Conservation (phyloP, 2,797 vertebrate species). For the Mycteria americana region DNA sequence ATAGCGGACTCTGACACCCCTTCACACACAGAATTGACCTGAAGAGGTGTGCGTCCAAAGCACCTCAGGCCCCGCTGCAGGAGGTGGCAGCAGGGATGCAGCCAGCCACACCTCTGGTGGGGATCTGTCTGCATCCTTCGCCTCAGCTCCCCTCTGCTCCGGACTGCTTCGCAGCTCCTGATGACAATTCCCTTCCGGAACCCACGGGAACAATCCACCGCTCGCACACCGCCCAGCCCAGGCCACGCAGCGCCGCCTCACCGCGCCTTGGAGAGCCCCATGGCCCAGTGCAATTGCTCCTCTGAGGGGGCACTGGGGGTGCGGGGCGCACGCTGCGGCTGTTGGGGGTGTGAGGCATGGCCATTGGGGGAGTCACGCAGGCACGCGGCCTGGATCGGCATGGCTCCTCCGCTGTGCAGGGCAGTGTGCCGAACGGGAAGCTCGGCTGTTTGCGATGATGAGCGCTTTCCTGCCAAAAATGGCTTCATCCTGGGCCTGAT, state of each 20-base stretch:
- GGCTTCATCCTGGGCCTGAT: background rate
- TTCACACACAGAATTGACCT: background rate
- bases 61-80: background rate
- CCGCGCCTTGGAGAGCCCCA: too few species aligned
- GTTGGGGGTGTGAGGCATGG: too few species aligned
- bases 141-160: background rate
- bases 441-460: fast-evolving
- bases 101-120: background rate
- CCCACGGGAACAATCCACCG: too few species aligned
- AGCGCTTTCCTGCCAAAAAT: background rate
- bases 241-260: fast-evolving
- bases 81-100: background rate
- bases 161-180: fast-evolving
- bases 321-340: too few species aligned
- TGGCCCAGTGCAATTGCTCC: too few species aligned
- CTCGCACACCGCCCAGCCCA: fast-evolving
- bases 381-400: fast-evolving
- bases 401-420: background rate
- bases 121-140: background rate
- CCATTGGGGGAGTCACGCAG: background rate
- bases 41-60: background rate
- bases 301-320: too few species aligned
- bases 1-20: background rate
- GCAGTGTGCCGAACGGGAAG: background rate
- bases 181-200: background rate